These are phyloP conservation scores for Lepidothrix coronata DNA, from an alignment of 2,113 vertebrate genomes.

Conservation along the genomic window DNA sequence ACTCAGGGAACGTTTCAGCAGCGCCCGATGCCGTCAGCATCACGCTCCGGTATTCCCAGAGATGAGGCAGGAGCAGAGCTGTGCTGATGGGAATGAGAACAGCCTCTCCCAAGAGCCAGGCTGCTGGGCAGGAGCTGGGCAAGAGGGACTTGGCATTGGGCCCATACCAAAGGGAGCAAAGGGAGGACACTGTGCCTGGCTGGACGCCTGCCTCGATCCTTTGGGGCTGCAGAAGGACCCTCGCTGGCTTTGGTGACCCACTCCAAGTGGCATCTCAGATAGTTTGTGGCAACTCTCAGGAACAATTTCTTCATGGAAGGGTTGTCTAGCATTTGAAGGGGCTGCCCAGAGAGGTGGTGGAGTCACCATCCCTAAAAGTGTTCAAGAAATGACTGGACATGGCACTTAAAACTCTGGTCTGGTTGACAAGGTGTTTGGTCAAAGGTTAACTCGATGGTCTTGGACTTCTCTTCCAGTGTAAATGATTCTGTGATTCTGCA, in stretches of 20 bases:
- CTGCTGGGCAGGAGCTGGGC: neutral
- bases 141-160: fast-evolving
- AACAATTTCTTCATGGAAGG: neutral
- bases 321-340: neutral
- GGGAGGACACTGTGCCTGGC: fast-evolving
- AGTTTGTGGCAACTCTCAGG: neutral
- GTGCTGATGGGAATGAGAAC: neutral
- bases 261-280: neutral
- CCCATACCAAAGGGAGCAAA: neutral
- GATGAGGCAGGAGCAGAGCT: neutral
- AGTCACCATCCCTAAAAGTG: neutral
- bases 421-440: neutral
- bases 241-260: neutral
- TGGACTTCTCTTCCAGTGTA: neutral
- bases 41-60: fast-evolving
- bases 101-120: neutral
- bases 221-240: neutral
- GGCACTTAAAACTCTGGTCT: neutral
- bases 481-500: neutral
- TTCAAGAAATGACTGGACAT: neutral
- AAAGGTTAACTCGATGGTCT: neutral
- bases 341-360: neutral
- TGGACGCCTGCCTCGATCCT: neutral
- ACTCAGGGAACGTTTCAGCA: neutral
- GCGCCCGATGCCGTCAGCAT: neutral